Evolutionary conservation across 53 echinoderm and acorn worm species (phyloP).

Genomic region (Arbacia lixula): DNA sequence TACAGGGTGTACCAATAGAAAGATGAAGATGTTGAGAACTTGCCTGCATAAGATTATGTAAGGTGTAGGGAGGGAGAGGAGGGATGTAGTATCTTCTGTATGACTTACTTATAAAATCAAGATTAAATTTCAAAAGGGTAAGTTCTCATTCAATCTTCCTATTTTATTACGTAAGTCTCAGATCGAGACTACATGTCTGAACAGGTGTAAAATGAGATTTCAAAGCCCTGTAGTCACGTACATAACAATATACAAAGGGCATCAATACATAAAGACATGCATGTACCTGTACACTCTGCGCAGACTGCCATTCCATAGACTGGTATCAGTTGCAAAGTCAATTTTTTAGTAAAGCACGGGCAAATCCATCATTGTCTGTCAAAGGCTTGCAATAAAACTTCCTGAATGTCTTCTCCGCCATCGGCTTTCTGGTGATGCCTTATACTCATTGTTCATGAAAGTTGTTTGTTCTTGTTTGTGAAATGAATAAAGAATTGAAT

Average conservation of each 20-base stretch:
- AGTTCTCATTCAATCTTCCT: no score
- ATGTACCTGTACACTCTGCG: background rate
- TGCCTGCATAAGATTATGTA: background rate
- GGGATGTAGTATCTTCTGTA: constrained; percentile 17
- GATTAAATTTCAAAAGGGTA: constrained; percentile 14
- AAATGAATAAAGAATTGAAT: no score
- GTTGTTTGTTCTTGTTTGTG: no score
- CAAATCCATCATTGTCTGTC: background rate
- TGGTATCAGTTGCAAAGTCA: background rate
- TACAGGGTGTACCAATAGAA: background rate
- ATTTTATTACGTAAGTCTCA: constrained; percentile 10
- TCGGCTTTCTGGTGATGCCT: no score
- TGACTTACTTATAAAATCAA: constrained; percentile 23
- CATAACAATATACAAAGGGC: background rate
- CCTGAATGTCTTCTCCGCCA: constrained; percentile 1
- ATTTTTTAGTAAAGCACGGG: background rate
- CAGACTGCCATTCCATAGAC: background rate
- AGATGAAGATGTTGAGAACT: constrained; percentile 27
- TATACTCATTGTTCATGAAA: no score
- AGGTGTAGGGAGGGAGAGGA: constrained; percentile 18
- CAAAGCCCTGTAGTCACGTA: constrained; percentile 8
- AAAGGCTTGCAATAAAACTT: constrained; percentile 11
- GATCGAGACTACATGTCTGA: constrained; percentile 21
- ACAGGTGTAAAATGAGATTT: constrained; percentile 9
- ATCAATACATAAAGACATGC: background rate